A percentile compares a stretch with the other conserved stretches of the same genome.
phyloP scores from a whole-genome alignment of 2,797 vertebrate species.

The Mus caroli region DNA sequence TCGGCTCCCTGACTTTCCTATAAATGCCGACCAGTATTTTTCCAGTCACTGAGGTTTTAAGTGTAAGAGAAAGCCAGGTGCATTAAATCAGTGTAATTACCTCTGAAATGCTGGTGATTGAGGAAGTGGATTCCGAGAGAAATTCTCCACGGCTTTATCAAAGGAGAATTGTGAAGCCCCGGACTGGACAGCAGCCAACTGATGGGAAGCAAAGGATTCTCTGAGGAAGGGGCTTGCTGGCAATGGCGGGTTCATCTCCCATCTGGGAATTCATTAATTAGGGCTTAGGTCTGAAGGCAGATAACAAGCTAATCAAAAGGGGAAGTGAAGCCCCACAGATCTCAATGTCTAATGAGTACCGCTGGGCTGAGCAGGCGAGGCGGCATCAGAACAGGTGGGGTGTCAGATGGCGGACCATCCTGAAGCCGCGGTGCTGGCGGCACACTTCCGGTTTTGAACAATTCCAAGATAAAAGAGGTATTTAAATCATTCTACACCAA shows the following conservation, averaged over 20 bases:
- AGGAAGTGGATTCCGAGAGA: constrained; percentile 65
- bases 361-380: neutral
- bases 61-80: constrained; percentile 77
- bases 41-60: constrained; percentile 54
- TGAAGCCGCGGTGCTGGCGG: neutral
- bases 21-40: constrained; percentile 25
- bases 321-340: constrained; percentile 52
- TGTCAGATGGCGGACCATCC: neutral
- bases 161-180: constrained; percentile 65
- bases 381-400: neutral
- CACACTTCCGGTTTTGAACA: neutral
- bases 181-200: constrained; percentile 73
- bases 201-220: constrained; percentile 77
- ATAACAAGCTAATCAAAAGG: constrained; percentile 81
- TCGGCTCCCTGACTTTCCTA: neutral
- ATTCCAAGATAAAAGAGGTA: neutral
- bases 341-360: constrained; percentile 61
- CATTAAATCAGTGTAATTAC: constrained; percentile 78
- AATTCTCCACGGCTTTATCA: constrained; percentile 73
- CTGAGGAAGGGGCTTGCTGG: constrained; percentile 66
- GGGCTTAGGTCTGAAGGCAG: constrained; percentile 74
- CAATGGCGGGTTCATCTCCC: constrained; percentile 62
- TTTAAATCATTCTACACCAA: constrained; percentile 7
- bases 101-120: constrained; percentile 70
- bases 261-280: constrained; percentile 80